phyloP scores from a whole-genome alignment of 2,113 vertebrate genomes.

The Benitochromis conjunctus region DNA sequence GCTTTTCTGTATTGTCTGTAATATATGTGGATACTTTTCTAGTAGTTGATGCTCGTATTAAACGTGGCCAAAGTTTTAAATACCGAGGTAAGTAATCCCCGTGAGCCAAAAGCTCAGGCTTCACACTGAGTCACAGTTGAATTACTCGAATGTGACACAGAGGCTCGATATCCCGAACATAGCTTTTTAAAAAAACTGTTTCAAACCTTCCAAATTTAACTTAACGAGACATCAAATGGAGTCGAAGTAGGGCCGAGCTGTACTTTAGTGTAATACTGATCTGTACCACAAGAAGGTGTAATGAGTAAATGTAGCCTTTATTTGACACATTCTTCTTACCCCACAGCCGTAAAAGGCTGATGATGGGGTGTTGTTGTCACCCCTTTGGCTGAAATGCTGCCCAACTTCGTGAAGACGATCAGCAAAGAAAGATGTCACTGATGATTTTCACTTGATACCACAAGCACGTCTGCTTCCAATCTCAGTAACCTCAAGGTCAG shows the following conservation, averaged over 20 bases:
- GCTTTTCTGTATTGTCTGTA: neutral
- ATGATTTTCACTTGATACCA: neutral
- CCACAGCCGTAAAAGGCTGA: neutral
- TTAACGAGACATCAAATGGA: neutral
- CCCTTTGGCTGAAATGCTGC: neutral
- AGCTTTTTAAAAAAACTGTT: neutral
- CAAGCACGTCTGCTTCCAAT: accelerated
- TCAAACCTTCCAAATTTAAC: neutral
- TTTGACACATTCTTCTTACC: neutral
- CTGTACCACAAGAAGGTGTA: neutral
- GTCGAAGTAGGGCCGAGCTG: accelerated
- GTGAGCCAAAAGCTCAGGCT: neutral
- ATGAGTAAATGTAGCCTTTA: neutral
- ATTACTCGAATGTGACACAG: neutral
- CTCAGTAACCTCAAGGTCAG: neutral
- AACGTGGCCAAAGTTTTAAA: neutral
- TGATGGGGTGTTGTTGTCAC: neutral
- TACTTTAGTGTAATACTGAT: neutral
- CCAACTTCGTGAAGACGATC: neutral
- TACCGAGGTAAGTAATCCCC: accelerated
- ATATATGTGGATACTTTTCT: neutral
- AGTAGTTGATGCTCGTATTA: neutral
- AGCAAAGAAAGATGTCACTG: neutral
- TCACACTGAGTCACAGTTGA: neutral
- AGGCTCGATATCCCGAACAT: neutral